These are phyloP conservation scores for Zhengitettix transpicula DNA, from an alignment of 2,888 invertebrate species.

Conservation along the genomic window DNA sequence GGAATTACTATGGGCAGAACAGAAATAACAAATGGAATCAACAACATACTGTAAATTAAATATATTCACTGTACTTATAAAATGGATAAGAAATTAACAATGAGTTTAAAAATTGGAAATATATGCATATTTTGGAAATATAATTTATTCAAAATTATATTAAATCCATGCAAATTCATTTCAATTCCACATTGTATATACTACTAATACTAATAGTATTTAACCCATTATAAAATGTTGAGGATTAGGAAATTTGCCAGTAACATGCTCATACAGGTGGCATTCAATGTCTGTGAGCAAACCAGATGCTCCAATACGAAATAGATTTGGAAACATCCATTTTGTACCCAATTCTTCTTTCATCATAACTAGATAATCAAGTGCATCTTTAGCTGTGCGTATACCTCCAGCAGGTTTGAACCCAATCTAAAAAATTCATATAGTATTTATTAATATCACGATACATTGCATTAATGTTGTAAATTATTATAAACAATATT, in stretches of 20 bases:
- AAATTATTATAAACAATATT: no score
- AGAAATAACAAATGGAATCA: neutral
- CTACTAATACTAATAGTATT: conserved; percentile 3
- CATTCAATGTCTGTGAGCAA: conserved; percentile 63
- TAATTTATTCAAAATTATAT: no score
- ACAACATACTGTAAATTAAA: neutral
- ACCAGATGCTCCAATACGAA: conserved; percentile 90
- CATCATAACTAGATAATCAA: conserved; percentile 73
- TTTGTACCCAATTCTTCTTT: conserved; percentile 68
- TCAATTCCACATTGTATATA: neutral
- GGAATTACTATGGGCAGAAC: neutral
- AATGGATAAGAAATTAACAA: no score
- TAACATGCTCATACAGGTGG: conserved; percentile 28
- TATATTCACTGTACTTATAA: neutral
- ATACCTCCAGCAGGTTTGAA: conserved; percentile 98
- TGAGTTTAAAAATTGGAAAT: no score
- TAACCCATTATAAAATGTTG: conserved; percentile 26
- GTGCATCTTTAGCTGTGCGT: conserved; percentile 63
- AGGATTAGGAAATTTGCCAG: conserved; percentile 20
- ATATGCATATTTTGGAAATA: no score
- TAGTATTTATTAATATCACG: neutral
- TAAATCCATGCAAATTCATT: no score
- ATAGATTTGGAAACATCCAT: conserved; percentile 66
- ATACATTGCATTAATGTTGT: neutral
- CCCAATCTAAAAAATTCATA: conserved; percentile 49